Percentiles rank a stretch among this genome's conserved stretches.
These are phyloP conservation scores for Microctonus aethiopoides DNA, from an alignment of 2,888 invertebrate genomes.

Conservation along the genomic window DNA sequence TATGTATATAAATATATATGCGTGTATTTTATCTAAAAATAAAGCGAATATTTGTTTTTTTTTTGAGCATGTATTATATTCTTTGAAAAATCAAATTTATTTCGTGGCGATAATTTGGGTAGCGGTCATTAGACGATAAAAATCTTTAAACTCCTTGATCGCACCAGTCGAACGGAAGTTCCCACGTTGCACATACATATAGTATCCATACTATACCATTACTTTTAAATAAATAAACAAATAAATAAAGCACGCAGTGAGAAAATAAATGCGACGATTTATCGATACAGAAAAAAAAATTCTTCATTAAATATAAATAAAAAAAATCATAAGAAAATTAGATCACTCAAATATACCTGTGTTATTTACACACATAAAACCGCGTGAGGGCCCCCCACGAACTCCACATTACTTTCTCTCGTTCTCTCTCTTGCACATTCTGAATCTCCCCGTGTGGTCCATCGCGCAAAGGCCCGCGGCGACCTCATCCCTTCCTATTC, in stretches of 20 bases:
- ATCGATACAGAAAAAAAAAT: too few species aligned
- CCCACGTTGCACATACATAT: constrained; percentile 20
- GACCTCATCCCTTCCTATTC: constrained; percentile 60
- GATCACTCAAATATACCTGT: background rate
- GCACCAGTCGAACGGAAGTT: constrained; percentile 22
- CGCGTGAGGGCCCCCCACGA: constrained; percentile 31
- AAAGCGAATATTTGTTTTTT: background rate
- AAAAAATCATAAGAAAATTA: background rate
- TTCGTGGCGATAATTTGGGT: constrained; percentile 7
- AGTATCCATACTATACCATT: background rate
- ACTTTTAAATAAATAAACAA: background rate
- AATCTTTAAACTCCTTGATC: constrained; percentile 11
- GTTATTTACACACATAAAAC: constrained; percentile 7
- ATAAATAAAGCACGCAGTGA: constrained; percentile 5
- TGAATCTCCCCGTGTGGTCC: constrained; percentile 54
- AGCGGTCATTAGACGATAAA: constrained; percentile 6
- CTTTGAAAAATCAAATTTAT: constrained; percentile 8
- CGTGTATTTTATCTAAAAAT: too few species aligned
- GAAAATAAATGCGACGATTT: background rate
- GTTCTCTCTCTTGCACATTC: constrained; percentile 16
- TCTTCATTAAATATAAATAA: background rate
- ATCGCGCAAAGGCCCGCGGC: constrained; percentile 58
- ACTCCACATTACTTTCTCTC: constrained; percentile 18
- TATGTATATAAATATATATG: too few species aligned
- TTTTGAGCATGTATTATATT: background rate